Evolutionary conservation across 2,888 invertebrate genomes (phyloP).

Genomic region (Allolobophora icterica): DNA sequence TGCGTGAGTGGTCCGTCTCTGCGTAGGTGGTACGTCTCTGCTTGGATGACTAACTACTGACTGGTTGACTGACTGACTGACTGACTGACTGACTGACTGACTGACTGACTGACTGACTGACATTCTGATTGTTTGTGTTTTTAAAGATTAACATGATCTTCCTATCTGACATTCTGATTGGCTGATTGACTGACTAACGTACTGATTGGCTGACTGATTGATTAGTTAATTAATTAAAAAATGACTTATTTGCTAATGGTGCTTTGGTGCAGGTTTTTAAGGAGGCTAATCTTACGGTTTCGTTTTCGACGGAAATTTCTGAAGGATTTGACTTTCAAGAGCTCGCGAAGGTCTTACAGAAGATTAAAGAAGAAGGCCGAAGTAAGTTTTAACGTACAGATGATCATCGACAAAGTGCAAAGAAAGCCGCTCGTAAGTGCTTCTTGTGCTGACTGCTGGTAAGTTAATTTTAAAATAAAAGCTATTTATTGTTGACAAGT

Average conservation of each 20-base stretch:
- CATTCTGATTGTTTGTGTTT: no score
- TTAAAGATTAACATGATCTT: no score
- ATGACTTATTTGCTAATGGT: no score
- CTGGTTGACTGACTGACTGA: no score
- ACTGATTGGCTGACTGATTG: no score
- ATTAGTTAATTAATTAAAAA: no score
- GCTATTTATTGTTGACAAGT: not conserved
- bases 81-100: no score
- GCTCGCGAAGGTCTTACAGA: constrained; percentile 38
- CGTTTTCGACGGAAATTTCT: constrained; percentile 39
- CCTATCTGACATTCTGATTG: no score
- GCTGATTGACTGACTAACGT: no score
- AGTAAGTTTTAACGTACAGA: constrained; percentile 39
- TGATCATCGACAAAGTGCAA: not conserved
- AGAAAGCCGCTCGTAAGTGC: not conserved
- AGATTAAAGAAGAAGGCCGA: constrained; percentile 42
- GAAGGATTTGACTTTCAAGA: constrained; percentile 24
- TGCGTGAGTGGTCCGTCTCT: not conserved
- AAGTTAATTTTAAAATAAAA: not conserved
- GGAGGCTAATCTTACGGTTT: constrained; percentile 43
- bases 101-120: no score
- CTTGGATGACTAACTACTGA: not conserved
- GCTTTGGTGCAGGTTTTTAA: constrained; percentile 38
- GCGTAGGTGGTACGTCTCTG: not conserved
- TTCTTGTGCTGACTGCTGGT: no score